Evolutionary conservation across 2,113 vertebrate genomes (phyloP), one percentile per base, ranked within the genome.

Genomic region (Megaleporinus macrocephalus): DNA sequence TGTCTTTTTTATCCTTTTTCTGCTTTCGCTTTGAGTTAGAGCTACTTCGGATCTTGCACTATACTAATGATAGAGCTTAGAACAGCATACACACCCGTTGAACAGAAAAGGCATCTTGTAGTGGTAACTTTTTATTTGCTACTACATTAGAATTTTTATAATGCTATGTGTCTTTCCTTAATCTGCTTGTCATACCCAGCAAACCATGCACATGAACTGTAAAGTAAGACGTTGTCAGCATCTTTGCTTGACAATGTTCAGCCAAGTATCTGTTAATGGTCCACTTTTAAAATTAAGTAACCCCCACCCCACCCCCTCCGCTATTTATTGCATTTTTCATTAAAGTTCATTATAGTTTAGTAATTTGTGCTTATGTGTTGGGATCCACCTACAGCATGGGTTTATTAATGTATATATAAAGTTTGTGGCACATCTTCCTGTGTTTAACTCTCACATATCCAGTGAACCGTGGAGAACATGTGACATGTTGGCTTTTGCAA

Each of bases 401-500:
- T n/a, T n/a, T n/a, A n/a, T n/a, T 14, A 44, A 41, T 26, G 79
- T 3, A 30, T 24, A 30, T 24, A 20, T 59, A 12, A 33, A 14
- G 16, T 80, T 71, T n/a, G 9, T 36, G 20, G 36, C 55, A 3
- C 51, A 47, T 68, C 55, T 61, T 73, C 65, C 83, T 78, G 76
- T 77, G 51, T 65, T 76, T 49, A 76, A 73, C 47, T 65, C 53
- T 59, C 80, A 57, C 44, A 82, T 82, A 44, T 63, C 85, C 77
- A 14, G 30, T 90, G 88, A 92, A 90, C 91, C 91, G 91, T 90
- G 90, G 86, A 80, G 88, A 89, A 78, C 91, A 92, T 79, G 89
- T 93, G 90, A 92, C 70, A 59, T 1, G 74, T 47, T 49, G 62
- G 69, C 26, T 11, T 83, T 88, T 73, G 13, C 68, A 14, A 44